Evolutionary conservation across 2,113 vertebrate species (phyloP), one percentile per base, ranked within the genome.

Genomic region (Neolamprologus modestus): DNA sequence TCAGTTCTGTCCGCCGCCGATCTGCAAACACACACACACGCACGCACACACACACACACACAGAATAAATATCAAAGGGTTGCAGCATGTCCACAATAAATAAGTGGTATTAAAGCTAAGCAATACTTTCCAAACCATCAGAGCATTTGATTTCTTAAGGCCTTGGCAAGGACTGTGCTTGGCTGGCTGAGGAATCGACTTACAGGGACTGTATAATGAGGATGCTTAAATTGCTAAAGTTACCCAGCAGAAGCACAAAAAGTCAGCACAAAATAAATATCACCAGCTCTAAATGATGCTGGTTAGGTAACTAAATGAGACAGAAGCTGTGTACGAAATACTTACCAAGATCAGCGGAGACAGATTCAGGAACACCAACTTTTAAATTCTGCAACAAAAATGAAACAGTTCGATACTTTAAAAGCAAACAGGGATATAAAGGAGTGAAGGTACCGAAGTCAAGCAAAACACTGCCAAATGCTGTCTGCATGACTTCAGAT

Each of bases 281-380:
- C 71, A 50, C 45, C 26, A 13, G 24, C 17, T n/a, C 9, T 55
- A 80, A 85, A 55, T 71, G 28, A 45, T 28, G 33, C n/a, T 33
- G 13, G 10, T 52, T 16, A 61, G 13, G 66, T n/a, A 33, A 88
- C 16, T 10, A 78, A 61, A 85, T 57, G 12, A 66, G 33, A 21
- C 31, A 57, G 13, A 73, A 57, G 14, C 10, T 31, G 8, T n/a
- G 42, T 10, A 24, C 9, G 8, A 82, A 40, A 61, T 78, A 90
- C 95, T 95, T 94, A 99, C 99, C 98, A 50, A 99, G 96, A 94
- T 99, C 99, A 90, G 96, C 24, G 71, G 97, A 97, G 90, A 99
- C 97, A 59, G 97, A 97, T 89, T 99, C 99, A 85, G 98, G 99
- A 88, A 99, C 97, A 33, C 96, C 84, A 91, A 99, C 98, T 93